Percentiles rank a stretch among this genome's conserved stretches.
These are phyloP conservation scores for Drosophila guanche DNA, from an alignment of 1,140 invertebrate genomes.

Conservation along the genomic window DNA sequence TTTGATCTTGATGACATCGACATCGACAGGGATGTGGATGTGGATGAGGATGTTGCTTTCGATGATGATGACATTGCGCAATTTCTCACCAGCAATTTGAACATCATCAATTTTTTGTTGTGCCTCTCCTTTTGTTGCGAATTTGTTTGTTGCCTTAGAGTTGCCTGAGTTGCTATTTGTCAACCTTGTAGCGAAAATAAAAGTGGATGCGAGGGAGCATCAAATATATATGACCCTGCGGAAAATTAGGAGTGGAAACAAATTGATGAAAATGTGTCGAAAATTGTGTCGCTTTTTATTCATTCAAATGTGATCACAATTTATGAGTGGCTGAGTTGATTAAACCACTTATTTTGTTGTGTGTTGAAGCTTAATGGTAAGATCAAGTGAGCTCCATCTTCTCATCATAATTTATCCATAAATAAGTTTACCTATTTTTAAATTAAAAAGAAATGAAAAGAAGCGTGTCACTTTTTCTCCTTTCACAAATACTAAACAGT, in stretches of 20 bases:
- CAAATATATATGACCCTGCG: constrained; percentile 8
- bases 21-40: background rate
- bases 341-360: background rate
- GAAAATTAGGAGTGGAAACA: constrained; percentile 13
- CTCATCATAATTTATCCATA: background rate
- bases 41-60: constrained; percentile 1
- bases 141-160: constrained; percentile 18
- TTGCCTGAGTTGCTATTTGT: constrained; percentile 42
- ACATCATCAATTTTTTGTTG: constrained; percentile 71
- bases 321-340: background rate
- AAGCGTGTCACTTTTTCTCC: no score
- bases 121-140: constrained; percentile 29
- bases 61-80: constrained; percentile 62
- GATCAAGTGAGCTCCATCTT: no score
- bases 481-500: no score
- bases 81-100: constrained; percentile 71
- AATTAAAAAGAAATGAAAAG: no score
- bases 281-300: background rate
- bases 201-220: constrained; percentile 21
- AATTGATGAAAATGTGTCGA: background rate
- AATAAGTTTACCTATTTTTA: no score
- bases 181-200: constrained; percentile 32
- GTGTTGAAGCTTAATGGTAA: background rate
- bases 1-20: constrained; percentile 70
- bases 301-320: background rate